These are phyloP conservation scores for Allophyes oxyacanthae DNA, from an alignment of 2,888 invertebrate species.

Conservation along the genomic window DNA sequence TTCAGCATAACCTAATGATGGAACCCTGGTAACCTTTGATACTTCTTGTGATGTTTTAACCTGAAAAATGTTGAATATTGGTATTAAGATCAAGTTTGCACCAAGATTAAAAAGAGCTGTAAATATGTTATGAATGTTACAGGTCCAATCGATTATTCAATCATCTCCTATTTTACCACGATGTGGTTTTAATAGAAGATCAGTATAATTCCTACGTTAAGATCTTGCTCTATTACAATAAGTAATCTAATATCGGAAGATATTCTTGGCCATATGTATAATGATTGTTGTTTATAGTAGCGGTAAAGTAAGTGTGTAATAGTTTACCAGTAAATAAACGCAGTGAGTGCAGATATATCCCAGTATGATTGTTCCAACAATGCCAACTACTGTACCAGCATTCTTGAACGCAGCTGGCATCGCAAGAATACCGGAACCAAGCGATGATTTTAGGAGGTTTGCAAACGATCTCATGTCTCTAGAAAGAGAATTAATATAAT, in stretches of 20 bases:
- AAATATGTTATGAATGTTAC: too few relatives aligned
- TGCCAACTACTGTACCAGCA: constrained; percentile 94
- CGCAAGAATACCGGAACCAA: constrained; percentile 97
- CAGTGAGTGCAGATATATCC: constrained; percentile 98
- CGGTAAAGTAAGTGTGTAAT: constrained; percentile 9
- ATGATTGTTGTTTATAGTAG: background rate
- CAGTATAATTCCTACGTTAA: constrained; percentile 9
- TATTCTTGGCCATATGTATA: constrained; percentile 6
- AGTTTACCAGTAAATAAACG: constrained; percentile 95
- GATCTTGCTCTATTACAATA: constrained; percentile 2
- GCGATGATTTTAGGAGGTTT: constrained; percentile 97
- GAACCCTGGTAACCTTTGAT: constrained; percentile 83
- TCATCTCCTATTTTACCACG: constrained; percentile 18
- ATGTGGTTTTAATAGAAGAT: constrained; percentile 33
- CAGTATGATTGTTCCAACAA: constrained; percentile 93
- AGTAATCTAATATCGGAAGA: constrained; percentile 12
- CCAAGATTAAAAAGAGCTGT: too few relatives aligned
- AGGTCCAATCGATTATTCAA: background rate
- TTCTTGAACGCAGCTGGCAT: constrained; percentile 97
- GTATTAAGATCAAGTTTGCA: constrained; percentile 3
- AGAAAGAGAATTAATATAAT: constrained; percentile 63
- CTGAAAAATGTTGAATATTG: constrained; percentile 62
- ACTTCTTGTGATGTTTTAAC: constrained; percentile 87
- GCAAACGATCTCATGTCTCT: constrained; percentile 95
- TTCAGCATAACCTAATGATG: constrained; percentile 90